These are phyloP conservation scores for Apeltes quadracus DNA, from an alignment of 2,113 vertebrate genomes.

Conservation along the genomic window DNA sequence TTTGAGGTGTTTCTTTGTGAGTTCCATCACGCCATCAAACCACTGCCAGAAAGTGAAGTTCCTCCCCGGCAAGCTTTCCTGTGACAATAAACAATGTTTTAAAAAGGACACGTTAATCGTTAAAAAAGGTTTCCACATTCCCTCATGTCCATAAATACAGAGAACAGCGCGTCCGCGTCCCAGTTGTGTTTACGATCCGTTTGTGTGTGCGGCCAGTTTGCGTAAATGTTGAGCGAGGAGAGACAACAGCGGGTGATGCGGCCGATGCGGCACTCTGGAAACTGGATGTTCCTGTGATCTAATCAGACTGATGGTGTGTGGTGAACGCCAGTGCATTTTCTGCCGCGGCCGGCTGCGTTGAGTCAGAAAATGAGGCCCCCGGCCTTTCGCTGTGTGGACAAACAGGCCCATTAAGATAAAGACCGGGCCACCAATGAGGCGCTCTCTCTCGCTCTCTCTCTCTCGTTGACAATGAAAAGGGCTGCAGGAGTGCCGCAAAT, in stretches of 20 bases:
- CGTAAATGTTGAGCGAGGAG: not conserved
- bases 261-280: slow-evolving; percentile 19
- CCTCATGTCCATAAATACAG: slow-evolving; percentile 3
- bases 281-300: slow-evolving; percentile 50
- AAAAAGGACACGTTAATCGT: not conserved
- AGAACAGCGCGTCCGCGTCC: slow-evolving; percentile 17
- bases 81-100: slow-evolving; percentile 1
- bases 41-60: slow-evolving; percentile 99
- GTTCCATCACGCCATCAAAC: slow-evolving; percentile 98
- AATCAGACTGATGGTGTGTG: slow-evolving; percentile 43
- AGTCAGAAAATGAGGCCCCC: slow-evolving; percentile 52
- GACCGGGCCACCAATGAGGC: slow-evolving; percentile 44
- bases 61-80: slow-evolving; percentile 95
- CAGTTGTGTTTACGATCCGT: slow-evolving; percentile 10
- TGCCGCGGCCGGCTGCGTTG: slow-evolving; percentile 32
- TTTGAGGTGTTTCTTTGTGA: slow-evolving; percentile 95
- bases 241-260: not conserved
- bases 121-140: slow-evolving; percentile 17
- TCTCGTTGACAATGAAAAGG: slow-evolving; percentile 28
- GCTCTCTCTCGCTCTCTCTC: slow-evolving; percentile 26
- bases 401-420: slow-evolving; percentile 65
- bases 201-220: not conserved
- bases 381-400: slow-evolving; percentile 59
- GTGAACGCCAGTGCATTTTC: slow-evolving; percentile 38
- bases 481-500: slow-evolving; percentile 36